Percentiles rank a stretch among this genome's conserved stretches.
phyloP scores from a whole-genome alignment of 2,888 invertebrate genomes.

The Lochmaea crataegi region DNA sequence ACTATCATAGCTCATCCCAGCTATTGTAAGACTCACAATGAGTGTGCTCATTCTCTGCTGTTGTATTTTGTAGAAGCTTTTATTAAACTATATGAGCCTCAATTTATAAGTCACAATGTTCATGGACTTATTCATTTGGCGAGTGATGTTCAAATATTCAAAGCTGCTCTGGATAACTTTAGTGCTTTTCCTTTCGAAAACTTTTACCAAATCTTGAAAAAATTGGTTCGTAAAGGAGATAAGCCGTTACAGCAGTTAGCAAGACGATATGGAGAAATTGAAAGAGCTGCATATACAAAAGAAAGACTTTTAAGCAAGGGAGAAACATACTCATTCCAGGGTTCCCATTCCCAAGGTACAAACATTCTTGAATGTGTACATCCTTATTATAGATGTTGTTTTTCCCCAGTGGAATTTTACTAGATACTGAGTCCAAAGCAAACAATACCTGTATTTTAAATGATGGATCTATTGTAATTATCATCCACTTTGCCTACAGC shows the following conservation, averaged over 20 bases:
- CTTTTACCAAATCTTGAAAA: background rate
- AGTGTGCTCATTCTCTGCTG: too few species aligned
- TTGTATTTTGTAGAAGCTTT: too few species aligned
- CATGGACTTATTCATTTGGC: background rate
- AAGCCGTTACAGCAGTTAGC: background rate
- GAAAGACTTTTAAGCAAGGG: background rate
- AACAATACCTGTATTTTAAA: background rate
- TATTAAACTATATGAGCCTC: too few species aligned
- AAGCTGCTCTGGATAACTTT: background rate
- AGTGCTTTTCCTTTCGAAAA: background rate
- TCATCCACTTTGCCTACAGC: background rate
- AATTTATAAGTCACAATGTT: too few species aligned
- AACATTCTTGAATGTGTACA: background rate
- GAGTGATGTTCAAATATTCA: background rate
- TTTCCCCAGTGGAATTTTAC: background rate
- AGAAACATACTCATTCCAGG: background rate
- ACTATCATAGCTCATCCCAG: too few species aligned
- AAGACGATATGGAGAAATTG: background rate
- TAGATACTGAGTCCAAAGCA: background rate
- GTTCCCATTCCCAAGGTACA: background rate
- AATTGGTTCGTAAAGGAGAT: background rate
- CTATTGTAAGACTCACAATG: too few species aligned
- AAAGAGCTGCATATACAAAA: background rate
- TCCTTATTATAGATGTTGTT: background rate
- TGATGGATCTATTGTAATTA: background rate